Base-by-base conservation (phyloP, 2,113 vertebrate genomes). In the Eulemur rufifrons region DNA sequence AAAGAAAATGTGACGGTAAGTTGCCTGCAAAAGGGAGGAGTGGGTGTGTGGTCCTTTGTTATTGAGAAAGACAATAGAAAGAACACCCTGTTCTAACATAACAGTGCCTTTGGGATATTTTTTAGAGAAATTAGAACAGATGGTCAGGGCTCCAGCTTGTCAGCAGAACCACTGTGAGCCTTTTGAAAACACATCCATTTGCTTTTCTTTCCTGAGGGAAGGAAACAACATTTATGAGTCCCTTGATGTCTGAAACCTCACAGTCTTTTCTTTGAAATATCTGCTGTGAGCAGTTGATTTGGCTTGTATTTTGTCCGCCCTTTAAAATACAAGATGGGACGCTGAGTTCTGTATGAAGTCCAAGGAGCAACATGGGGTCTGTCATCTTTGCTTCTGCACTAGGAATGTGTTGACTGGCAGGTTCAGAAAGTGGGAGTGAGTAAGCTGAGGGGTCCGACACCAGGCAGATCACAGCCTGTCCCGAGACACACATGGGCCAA, bases 1-100 rank as follows among this genome's bases (percentile, higher is more conserved):
- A 99, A 99, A 96, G 99, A 99, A 98, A 99, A 98, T 15, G 92
- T 99, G 74, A 98, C 96, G 98, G 99, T 99, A 99, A 99, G 98
- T 98, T 76, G 56, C 23, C 93, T 34, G n/a, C 20, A 71, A 56
- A 66, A 52, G 6, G 14, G n/a, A 56, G 15, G 47, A 64, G 52
- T 78, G 69, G 68, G 89, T 54, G 86, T 86, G 82, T 80, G 86
- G 50, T 61, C 86, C 89, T 97, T 95, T 94, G 86, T 87, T 86
- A 39, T 29, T 77, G 52, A 86, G 84, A 77, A 96, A 66, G 91
- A 96, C 86, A 93, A 68, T 56, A 15, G 63, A 39, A 84, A 83
- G 50, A 78, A 42, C 76, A 86, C 56, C 32, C 39, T 86, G 73
- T 80, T 71, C 0, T 14, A 80, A 94, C n/a, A 52, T 37, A 85